Percentiles rank a stretch among this genome's conserved stretches.
phyloP scores from a whole-genome alignment of 2,888 invertebrate genomes.

The Lasius fuliginosus region DNA sequence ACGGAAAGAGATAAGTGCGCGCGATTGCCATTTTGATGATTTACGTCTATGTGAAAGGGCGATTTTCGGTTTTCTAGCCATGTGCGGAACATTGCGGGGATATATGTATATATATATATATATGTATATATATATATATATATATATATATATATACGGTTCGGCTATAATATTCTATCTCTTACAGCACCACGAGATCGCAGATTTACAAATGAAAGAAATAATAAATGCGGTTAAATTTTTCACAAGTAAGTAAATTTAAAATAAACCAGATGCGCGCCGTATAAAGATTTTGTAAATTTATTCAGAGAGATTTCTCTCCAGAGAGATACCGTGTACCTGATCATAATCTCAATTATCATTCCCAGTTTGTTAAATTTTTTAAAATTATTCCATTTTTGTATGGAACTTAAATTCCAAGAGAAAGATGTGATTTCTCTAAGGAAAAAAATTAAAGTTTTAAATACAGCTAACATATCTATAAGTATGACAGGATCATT shows the following conservation, averaged over 20 bases:
- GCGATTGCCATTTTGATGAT: conserved; percentile 33
- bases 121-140: conserved; percentile 29
- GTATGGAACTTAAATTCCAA: neutral
- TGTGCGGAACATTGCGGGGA: neutral
- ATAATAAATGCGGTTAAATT: neutral
- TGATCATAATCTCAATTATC: neutral
- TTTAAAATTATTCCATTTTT: neutral
- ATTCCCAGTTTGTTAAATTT: neutral
- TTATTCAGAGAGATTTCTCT: neutral
- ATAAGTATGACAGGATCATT: neutral
- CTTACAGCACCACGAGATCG: neutral
- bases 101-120: conserved; percentile 33
- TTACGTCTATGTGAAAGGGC: conserved; percentile 14
- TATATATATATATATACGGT: conserved; percentile 31
- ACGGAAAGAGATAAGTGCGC: conserved; percentile 13
- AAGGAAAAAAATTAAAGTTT: neutral
- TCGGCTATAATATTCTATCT: conserved; percentile 21
- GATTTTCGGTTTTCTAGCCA: conserved; percentile 15
- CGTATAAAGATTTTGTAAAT: neutral
- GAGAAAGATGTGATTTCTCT: neutral
- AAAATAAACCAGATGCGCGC: neutral
- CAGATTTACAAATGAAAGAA: conserved; percentile 9
- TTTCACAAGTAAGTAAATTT: neutral
- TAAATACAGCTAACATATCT: conserved; percentile 2
- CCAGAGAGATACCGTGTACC: neutral